Percentiles rank a stretch among this genome's conserved stretches.
These are phyloP conservation scores for Ligdia adustata DNA, from an alignment of 2,888 invertebrate genomes.

Conservation along the genomic window DNA sequence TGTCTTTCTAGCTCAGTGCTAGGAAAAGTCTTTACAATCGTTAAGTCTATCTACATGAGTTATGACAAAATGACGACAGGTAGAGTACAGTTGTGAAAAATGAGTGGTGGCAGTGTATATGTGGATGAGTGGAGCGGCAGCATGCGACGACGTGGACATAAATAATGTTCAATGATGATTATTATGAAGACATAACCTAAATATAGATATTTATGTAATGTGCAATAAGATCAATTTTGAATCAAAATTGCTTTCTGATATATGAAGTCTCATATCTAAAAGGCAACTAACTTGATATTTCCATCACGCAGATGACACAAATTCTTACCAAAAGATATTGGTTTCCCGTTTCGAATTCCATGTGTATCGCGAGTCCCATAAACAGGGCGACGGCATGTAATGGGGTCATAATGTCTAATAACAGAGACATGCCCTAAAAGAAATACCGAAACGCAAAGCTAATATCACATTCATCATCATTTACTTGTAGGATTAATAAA, in stretches of 20 bases:
- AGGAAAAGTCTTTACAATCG: too few species aligned
- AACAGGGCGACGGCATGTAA: conserved; percentile 34
- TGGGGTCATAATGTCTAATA: conserved; percentile 38
- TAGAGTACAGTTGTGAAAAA: too few species aligned
- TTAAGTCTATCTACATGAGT: too few species aligned
- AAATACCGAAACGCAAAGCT: conserved; percentile 34
- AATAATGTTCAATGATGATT: too few species aligned
- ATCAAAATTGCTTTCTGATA: background rate
- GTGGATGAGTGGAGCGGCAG: too few species aligned
- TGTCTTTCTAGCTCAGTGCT: too few species aligned
- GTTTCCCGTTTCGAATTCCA: conserved; percentile 32
- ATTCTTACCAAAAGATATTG: conserved; percentile 24
- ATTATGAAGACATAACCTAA: too few species aligned
- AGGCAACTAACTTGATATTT: conserved; percentile 14
- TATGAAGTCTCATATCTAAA: conserved; percentile 2
- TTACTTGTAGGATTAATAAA: conserved; percentile 34
- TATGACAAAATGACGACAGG: too few species aligned
- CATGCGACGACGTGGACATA: too few species aligned
- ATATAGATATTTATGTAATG: too few species aligned
- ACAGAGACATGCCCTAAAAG: conserved; percentile 32
- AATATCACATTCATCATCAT: conserved; percentile 39
- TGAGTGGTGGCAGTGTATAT: too few species aligned
- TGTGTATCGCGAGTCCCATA: conserved; percentile 30
- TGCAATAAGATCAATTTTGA: too few species aligned
- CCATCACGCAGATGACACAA: conserved; percentile 20